Percentiles rank a stretch among this genome's conserved stretches.
These are phyloP conservation scores for Ophion costatus DNA, from an alignment of 2,888 invertebrate genomes.

Conservation along the genomic window DNA sequence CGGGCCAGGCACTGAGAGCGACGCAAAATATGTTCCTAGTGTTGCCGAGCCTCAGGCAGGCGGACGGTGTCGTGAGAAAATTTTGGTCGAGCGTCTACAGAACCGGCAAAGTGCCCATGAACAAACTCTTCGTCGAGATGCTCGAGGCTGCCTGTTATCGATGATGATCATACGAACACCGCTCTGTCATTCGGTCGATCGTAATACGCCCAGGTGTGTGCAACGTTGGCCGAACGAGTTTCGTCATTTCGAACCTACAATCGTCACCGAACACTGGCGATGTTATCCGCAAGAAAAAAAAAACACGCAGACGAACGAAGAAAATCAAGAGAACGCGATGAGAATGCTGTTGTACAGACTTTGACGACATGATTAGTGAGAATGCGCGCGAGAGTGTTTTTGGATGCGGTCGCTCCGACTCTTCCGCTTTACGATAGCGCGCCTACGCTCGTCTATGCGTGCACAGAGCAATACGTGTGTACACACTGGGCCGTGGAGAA, in stretches of 20 bases:
- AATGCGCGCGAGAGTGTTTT: conserved; percentile 48
- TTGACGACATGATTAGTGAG: conserved; percentile 63
- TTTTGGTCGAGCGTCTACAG: conserved; percentile 96
- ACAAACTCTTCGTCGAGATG: conserved; percentile 98
- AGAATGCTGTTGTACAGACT: conserved; percentile 62
- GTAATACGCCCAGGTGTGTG: neutral
- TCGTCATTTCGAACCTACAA: conserved; percentile 41
- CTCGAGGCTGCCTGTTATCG: conserved; percentile 88
- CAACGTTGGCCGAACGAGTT: conserved; percentile 41
- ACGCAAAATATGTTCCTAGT: conserved; percentile 94
- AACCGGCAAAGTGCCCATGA: conserved; percentile 96
- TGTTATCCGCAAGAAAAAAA: conserved; percentile 43
- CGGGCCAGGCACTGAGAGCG: conserved; percentile 89
- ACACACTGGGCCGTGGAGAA: too few relatives aligned
- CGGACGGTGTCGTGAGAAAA: conserved; percentile 93
- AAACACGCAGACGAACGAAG: conserved; percentile 34
- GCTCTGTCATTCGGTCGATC: neutral
- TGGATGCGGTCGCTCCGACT: conserved; percentile 53
- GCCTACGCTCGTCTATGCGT: conserved; percentile 1
- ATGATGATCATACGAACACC: conserved; percentile 72
- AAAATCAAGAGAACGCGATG: conserved; percentile 25
- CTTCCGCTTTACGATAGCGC: conserved; percentile 41
- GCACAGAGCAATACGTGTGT: neutral
- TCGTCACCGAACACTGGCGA: conserved; percentile 39
- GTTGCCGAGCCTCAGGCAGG: conserved; percentile 94